These are phyloP conservation scores for Calliopsis andreniformis DNA, from an alignment of 1,140 invertebrate species.

Conservation along the genomic window DNA sequence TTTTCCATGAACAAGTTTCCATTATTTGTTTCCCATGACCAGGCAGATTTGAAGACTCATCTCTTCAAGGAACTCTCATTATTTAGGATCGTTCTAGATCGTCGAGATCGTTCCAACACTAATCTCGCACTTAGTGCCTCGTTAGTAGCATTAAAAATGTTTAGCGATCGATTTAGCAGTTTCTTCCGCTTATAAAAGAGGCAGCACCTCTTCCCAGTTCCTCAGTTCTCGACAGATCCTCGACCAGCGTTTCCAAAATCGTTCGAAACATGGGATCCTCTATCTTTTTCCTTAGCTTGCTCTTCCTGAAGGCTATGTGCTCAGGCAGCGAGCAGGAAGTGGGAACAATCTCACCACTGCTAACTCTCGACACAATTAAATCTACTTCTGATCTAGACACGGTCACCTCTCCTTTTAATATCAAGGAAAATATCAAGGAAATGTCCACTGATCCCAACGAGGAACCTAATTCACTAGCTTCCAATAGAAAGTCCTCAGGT, in stretches of 20 bases:
- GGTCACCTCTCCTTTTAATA: too few relatives aligned
- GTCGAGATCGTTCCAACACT: background rate
- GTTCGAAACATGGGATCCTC: constrained; percentile 36
- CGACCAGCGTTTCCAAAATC: background rate
- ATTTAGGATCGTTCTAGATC: background rate
- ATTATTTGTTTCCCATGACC: too few relatives aligned
- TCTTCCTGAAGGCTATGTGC: background rate
- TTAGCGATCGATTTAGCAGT: constrained; percentile 54
- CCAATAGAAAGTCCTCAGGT: background rate
- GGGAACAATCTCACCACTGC: too few relatives aligned
- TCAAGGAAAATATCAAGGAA: background rate
- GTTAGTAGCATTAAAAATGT: constrained; percentile 45
- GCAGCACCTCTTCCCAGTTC: constrained; percentile 10
- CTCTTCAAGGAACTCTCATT: too few relatives aligned
- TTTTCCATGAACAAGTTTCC: too few relatives aligned
- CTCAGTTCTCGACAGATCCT: constrained; percentile 19
- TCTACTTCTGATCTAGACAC: background rate
- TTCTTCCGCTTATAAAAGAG: constrained; percentile 56
- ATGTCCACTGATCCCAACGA: background rate
- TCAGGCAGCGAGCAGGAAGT: background rate
- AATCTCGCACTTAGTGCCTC: constrained; percentile 45
- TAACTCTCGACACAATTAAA: background rate
- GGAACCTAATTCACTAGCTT: background rate
- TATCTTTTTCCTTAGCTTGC: background rate
- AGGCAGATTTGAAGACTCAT: too few relatives aligned